Percentiles rank a stretch among this genome's conserved stretches.
phyloP scores from a whole-genome alignment of 37 sponge, comb jelly and placozoan species.

The Oscarella lobularis region DNA sequence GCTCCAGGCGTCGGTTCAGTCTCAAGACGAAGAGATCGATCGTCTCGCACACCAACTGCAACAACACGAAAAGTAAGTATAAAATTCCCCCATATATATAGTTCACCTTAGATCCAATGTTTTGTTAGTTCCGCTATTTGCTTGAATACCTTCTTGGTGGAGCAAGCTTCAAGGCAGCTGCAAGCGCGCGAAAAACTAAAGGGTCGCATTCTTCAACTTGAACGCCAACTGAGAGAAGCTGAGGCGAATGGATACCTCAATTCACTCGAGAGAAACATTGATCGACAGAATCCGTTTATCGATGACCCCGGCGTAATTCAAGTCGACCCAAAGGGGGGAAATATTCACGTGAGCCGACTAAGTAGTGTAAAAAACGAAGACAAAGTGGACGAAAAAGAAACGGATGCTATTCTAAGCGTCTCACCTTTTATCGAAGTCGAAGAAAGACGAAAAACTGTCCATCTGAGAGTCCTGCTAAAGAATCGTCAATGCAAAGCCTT shows the following conservation, averaged over 20 bases:
- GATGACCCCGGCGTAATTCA: not conserved
- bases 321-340: not conserved
- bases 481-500: not conserved
- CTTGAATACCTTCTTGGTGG: not conserved
- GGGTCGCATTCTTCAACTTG: not conserved
- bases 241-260: not conserved
- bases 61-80: not conserved
- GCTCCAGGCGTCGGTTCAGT: not conserved
- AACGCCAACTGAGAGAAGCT: not conserved
- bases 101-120: not conserved
- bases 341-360: not conserved
- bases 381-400: not conserved
- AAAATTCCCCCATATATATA: too few species aligned
- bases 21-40: not conserved
- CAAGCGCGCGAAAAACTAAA: not conserved
- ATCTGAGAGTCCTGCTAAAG: not conserved
- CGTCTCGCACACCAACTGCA: not conserved
- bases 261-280: not conserved
- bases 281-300: not conserved
- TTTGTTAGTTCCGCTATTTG: not conserved
- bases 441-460: not conserved
- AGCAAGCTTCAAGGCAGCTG: not conserved
- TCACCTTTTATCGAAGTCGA: not conserved
- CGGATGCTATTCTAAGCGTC: not conserved
- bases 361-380: not conserved